A percentile compares a stretch with the other conserved stretches of the same genome.
Conservation (phyloP, 2,797 vertebrate genomes). For the Denticeps clupeoides region DNA sequence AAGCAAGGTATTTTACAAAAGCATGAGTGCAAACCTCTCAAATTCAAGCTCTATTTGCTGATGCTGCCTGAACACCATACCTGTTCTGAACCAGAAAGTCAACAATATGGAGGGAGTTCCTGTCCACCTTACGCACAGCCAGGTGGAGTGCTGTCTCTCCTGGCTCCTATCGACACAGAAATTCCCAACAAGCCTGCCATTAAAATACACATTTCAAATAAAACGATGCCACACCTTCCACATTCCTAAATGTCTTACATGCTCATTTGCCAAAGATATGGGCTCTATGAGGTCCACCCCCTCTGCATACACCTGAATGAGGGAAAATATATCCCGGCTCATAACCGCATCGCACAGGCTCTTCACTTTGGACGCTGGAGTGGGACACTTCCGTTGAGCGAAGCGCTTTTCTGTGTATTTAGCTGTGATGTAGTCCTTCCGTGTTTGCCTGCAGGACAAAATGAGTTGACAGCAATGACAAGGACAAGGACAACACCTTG, state of each 20-base stretch:
- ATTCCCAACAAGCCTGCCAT: too few species aligned
- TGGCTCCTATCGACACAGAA: conserved; percentile 59
- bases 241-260: too few species aligned
- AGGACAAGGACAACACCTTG: neutral
- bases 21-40: too few species aligned
- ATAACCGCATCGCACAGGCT: conserved; percentile 76
- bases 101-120: conserved; percentile 91
- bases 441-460: conserved; percentile 67
- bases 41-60: neutral
- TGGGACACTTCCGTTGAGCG: conserved; percentile 54
- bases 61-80: conserved; percentile 39
- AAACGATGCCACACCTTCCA: too few species aligned
- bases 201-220: too few species aligned
- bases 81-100: conserved; percentile 95
- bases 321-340: conserved; percentile 71
- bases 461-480: neutral
- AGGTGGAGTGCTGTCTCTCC: conserved; percentile 90
- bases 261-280: conserved; percentile 71
- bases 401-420: conserved; percentile 90
- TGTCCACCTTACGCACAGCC: conserved; percentile 84
- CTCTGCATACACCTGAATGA: conserved; percentile 83
- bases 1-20: too few species aligned
- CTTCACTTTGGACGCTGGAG: conserved; percentile 58
- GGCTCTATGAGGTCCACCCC: conserved; percentile 81
- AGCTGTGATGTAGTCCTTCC: conserved; percentile 91